Evolutionary conservation across 2,797 vertebrate genomes (phyloP).

Genomic region (Adrianichthys oophorus): DNA sequence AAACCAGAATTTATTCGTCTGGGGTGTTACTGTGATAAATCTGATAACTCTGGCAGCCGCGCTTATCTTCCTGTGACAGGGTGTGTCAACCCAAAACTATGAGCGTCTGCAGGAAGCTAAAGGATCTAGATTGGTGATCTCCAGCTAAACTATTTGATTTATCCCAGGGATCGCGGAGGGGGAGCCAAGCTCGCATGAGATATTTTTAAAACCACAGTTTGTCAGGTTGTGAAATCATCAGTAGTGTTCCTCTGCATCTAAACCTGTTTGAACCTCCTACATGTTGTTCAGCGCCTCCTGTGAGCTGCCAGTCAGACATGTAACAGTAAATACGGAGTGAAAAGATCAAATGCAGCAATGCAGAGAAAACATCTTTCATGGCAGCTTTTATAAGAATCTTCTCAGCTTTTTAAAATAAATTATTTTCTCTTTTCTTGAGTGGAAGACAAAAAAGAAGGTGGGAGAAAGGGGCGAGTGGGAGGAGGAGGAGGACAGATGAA

Average conservation of each 20-base stretch:
- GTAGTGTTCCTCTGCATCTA: conserved; percentile 3
- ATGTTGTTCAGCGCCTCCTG: conserved; percentile 20
- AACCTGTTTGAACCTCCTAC: conserved; percentile 27
- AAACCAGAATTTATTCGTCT: too few species aligned
- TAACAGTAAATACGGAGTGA: conserved; percentile 13
- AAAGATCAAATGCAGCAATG: conserved; percentile 34
- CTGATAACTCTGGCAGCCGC: not conserved
- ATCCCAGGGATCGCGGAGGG: not conserved
- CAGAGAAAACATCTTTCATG: conserved; percentile 28
- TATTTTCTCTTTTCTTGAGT: conserved; percentile 24
- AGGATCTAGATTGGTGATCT: not conserved
- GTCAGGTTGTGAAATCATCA: conserved; percentile 21
- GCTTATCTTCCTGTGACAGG: not conserved
- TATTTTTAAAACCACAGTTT: conserved; percentile 6
- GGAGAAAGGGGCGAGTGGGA: not conserved
- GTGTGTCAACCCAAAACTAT: not conserved
- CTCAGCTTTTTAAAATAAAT: conserved; percentile 12
- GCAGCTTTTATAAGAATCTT: conserved; percentile 39
- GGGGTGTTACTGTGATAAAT: too few species aligned
- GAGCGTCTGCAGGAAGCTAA: conserved; percentile 8
- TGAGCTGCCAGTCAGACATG: conserved; percentile 23
- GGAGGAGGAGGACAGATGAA: conserved; percentile 60
- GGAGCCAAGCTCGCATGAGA: conserved; percentile 1
- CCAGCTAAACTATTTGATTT: not conserved
- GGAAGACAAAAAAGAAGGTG: conserved; percentile 19